A percentile compares a stretch with the other conserved stretches of the same genome.
These are phyloP conservation scores for Bolborhynchus lineola DNA, from an alignment of 2,113 vertebrate genomes.

Conservation along the genomic window DNA sequence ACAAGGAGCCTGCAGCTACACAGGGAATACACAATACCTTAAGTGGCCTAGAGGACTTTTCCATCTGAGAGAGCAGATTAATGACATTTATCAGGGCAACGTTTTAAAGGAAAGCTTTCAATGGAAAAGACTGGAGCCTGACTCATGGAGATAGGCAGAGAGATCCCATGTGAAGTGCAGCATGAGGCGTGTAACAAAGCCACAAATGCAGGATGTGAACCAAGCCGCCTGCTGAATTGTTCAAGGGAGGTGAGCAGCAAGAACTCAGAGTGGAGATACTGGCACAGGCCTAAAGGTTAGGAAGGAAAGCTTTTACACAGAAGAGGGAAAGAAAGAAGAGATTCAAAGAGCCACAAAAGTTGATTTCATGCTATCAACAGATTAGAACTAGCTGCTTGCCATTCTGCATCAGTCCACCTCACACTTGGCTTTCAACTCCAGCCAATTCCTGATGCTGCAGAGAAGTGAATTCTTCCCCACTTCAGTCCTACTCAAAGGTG, in stretches of 20 bases:
- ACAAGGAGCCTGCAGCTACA: neutral
- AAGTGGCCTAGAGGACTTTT: constrained; percentile 5
- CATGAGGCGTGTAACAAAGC: neutral
- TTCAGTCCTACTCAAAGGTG: neutral
- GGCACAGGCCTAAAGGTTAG: neutral
- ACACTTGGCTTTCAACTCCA: neutral
- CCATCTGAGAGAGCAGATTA: constrained; percentile 20
- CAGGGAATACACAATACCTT: neutral
- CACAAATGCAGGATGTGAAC: neutral
- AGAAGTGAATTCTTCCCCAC: neutral
- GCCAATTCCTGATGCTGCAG: neutral
- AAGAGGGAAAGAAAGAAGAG: neutral
- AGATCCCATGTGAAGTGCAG: constrained; percentile 17
- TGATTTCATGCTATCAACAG: neutral
- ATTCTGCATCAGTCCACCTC: neutral
- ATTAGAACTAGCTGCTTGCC: neutral
- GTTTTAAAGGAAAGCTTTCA: neutral
- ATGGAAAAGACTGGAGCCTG: constrained; percentile 8
- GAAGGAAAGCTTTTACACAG: neutral
- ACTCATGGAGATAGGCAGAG: constrained; percentile 20
- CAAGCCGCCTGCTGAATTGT: neutral
- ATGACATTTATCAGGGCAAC: neutral
- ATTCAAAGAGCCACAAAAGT: neutral
- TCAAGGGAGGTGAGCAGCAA: constrained; percentile 6
- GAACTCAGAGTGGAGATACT: neutral